phyloP scores from a whole-genome alignment of 2,113 vertebrate genomes.

The Tiliqua scincoides region DNA sequence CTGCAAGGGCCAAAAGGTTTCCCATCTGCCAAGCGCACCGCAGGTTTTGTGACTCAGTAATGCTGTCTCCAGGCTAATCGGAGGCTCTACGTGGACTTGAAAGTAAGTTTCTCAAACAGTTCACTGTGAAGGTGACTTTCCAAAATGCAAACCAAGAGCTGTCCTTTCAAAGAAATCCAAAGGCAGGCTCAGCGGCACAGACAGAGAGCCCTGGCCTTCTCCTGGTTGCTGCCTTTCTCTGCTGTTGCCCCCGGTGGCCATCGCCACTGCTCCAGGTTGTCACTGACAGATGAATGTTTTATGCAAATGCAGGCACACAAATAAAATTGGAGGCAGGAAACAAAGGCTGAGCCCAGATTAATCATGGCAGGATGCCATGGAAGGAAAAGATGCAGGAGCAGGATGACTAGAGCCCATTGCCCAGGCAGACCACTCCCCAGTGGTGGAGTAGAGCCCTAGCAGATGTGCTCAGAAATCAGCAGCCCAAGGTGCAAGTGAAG shows the following conservation, averaged over 20 bases:
- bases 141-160: background rate
- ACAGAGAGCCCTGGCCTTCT: background rate
- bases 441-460: background rate
- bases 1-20: conserved; percentile 26
- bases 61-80: conserved; percentile 15
- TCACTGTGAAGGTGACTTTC: conserved; percentile 25
- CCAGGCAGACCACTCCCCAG: no score
- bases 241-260: background rate
- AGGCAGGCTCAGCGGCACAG: no score
- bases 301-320: background rate
- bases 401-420: background rate
- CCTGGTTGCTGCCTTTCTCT: background rate
- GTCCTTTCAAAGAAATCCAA: background rate
- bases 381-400: background rate
- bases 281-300: background rate
- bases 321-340: background rate
- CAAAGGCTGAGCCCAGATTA: no score
- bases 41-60: conserved; percentile 15
- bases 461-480: background rate
- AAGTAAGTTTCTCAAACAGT: conserved; percentile 16
- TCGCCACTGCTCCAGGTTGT: background rate
- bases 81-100: background rate
- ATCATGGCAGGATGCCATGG: no score
- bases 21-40: background rate
- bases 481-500: background rate